These are phyloP conservation scores for Lethrus apterus DNA, from an alignment of 1,140 invertebrate genomes.

Conservation along the genomic window DNA sequence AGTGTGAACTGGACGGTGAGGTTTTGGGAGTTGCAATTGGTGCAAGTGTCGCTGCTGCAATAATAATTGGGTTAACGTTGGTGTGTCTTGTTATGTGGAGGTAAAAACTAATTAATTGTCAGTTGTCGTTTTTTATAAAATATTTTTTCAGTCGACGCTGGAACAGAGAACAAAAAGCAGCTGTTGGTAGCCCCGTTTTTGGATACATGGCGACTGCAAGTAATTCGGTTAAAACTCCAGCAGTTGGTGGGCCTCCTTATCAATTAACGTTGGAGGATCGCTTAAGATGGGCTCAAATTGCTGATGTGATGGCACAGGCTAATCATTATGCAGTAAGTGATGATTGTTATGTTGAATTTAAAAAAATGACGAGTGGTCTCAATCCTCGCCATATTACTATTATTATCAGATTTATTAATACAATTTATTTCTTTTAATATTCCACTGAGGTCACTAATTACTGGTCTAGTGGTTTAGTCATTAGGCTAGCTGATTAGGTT, in stretches of 20 bases:
- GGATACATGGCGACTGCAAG: constrained; percentile 66
- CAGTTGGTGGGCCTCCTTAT: constrained; percentile 55
- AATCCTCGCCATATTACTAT: neutral
- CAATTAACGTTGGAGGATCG: constrained; percentile 67
- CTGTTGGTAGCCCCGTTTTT: constrained; percentile 70
- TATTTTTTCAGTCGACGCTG: constrained; percentile 62
- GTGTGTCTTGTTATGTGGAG: constrained; percentile 88
- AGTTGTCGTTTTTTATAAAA: constrained; percentile 1
- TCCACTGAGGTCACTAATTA: no score
- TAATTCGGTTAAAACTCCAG: constrained; percentile 60
- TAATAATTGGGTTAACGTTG: constrained; percentile 80
- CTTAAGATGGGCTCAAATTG: constrained; percentile 76
- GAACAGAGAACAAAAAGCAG: constrained; percentile 78
- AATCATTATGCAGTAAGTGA: constrained; percentile 71
- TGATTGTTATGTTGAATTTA: neutral
- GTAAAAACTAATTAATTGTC: constrained; percentile 41
- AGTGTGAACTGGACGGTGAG: constrained; percentile 87
- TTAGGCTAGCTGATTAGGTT: no score
- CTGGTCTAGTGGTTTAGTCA: no score
- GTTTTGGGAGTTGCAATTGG: constrained; percentile 84
- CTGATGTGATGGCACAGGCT: constrained; percentile 72
- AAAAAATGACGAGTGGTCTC: neutral
- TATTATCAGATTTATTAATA: no score
- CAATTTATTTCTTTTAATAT: neutral
- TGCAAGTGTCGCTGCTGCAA: constrained; percentile 75